These are phyloP conservation scores for Agrilus cyanescens DNA, from an alignment of 2,888 invertebrate species.

Conservation along the genomic window DNA sequence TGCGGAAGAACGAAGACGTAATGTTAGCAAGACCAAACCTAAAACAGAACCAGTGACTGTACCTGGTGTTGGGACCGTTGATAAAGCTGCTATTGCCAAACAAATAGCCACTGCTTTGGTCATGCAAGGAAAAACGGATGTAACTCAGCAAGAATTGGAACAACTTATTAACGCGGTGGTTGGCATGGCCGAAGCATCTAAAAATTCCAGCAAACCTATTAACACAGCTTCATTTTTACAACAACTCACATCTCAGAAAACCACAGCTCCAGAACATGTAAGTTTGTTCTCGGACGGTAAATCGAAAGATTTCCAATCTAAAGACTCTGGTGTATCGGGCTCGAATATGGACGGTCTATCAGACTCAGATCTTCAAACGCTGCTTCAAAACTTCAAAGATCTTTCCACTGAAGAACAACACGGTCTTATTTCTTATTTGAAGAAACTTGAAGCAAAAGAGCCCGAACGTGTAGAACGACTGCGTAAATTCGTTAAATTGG, in stretches of 20 bases:
- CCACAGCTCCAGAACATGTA: constrained; percentile 4
- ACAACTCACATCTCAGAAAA: constrained; percentile 21
- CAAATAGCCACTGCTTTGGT: constrained; percentile 71
- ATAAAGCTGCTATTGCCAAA: constrained; percentile 67
- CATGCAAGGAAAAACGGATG: constrained; percentile 69
- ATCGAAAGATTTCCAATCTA: constrained; percentile 10
- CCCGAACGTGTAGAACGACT: constrained; percentile 66
- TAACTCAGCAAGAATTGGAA: constrained; percentile 66
- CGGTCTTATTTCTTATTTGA: constrained; percentile 67
- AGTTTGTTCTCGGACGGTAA: constrained; percentile 8
- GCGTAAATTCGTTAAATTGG: constrained; percentile 61
- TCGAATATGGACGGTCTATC: constrained; percentile 58
- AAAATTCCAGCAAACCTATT: constrained; percentile 38
- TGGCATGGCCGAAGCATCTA: constrained; percentile 52
- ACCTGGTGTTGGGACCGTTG: constrained; percentile 58
- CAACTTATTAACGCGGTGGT: constrained; percentile 70
- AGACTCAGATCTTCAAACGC: constrained; percentile 66
- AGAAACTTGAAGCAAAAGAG: constrained; percentile 66
- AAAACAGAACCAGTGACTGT: constrained; percentile 43
- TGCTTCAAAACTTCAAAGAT: constrained; percentile 72
- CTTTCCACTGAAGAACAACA: constrained; percentile 72
- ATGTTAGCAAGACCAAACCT: constrained; percentile 29
- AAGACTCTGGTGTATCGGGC: constrained; percentile 11
- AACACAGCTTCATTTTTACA: constrained; percentile 41
- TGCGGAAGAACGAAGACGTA: constrained; percentile 41